These are phyloP conservation scores for Bothrops jararaca DNA, from an alignment of 2,113 vertebrate genomes.

Conservation along the genomic window DNA sequence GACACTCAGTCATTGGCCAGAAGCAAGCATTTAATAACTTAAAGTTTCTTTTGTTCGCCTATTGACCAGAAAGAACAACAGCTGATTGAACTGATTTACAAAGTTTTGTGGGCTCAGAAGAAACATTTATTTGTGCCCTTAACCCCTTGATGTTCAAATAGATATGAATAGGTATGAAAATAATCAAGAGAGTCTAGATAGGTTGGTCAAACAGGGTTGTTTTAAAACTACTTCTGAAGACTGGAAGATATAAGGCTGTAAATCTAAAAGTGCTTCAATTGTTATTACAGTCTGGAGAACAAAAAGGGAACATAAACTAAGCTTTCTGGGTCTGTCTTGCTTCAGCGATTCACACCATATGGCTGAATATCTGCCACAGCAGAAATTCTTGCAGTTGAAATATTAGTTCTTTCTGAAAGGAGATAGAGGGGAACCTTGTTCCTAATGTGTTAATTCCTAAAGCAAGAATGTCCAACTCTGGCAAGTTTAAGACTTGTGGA, in stretches of 20 bases:
- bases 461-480: background rate
- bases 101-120: background rate
- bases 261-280: background rate
- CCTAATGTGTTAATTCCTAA: background rate
- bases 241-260: background rate
- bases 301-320: background rate
- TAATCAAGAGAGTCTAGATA: background rate
- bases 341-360: background rate
- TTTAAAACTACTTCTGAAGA: background rate
- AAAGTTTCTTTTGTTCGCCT: background rate
- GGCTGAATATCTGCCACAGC: background rate
- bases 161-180: background rate
- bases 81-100: background rate
- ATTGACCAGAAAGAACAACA: background rate
- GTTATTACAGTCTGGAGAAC: background rate
- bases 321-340: background rate
- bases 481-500: background rate
- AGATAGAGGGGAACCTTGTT: background rate
- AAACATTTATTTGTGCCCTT: background rate
- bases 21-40: background rate
- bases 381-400: background rate
- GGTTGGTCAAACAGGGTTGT: background rate
- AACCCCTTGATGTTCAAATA: background rate
- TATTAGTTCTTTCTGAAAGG: background rate
- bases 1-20: background rate